These are phyloP conservation scores for Triplophysa bombifrons DNA, from an alignment of 2,797 vertebrate genomes.

Conservation along the genomic window DNA sequence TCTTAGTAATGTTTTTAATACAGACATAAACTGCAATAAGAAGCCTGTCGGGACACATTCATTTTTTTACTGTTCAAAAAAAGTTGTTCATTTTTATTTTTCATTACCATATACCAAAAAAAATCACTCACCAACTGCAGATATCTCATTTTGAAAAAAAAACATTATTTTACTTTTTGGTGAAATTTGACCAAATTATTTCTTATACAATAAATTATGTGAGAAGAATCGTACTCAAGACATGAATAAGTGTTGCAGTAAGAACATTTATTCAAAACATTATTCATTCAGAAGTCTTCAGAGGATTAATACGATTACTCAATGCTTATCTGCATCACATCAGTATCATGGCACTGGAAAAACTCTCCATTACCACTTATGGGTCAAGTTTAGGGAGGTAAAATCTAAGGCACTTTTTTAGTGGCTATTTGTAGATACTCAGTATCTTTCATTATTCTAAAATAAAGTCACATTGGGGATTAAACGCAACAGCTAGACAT, in stretches of 20 bases:
- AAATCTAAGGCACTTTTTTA: conserved; percentile 52
- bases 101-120: too few species aligned
- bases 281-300: conserved; percentile 29
- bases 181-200: too few species aligned
- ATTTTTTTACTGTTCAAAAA: too few species aligned
- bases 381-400: background rate
- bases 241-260: conserved; percentile 5
- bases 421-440: conserved; percentile 23
- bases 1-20: too few species aligned
- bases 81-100: too few species aligned
- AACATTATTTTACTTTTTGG: too few species aligned
- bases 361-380: background rate
- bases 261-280: conserved; percentile 33
- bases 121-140: too few species aligned
- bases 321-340: background rate
- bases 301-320: conserved; percentile 20
- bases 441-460: conserved; percentile 23
- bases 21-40: too few species aligned
- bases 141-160: too few species aligned
- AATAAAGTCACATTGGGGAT: conserved; percentile 31
- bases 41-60: too few species aligned
- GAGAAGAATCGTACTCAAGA: conserved; percentile 2
- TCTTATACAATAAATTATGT: too few species aligned
- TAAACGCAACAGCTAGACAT: conserved; percentile 23
- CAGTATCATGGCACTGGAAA: background rate